Base-by-base conservation (phyloP, 2,888 invertebrate species). In the Ectobius pallidus region DNA sequence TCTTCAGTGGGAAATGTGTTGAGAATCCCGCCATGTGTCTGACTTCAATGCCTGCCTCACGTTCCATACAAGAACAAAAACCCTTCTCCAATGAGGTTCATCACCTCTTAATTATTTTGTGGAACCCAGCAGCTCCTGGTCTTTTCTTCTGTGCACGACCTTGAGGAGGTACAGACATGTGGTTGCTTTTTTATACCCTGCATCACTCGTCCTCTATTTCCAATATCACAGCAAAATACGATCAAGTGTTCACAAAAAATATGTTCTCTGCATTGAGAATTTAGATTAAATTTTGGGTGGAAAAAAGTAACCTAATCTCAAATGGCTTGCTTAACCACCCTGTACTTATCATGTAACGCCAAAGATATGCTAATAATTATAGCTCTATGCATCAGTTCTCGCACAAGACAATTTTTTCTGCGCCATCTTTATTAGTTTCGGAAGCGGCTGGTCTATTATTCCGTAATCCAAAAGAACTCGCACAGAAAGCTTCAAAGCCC, bases 71-170 rank as follows among this genome's bases (percentile, higher is more conserved):
- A 65, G 65, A 65, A 65, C 65, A 65, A 65, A 65, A 65, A 65
- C 68, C 32, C 27, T 30, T 20, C 49, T 27, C 49, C 68, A 68
- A 68, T 49, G 49, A 49, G 68, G 68, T 68, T 49, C 68, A 68
- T 46, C 46, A 68, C 68, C 68, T 68, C 68, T 68, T 68, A 68
- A 68, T 68, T 68, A 68, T 68, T 68, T 49, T 30, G 25, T 49
- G 46, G n/a, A n/a, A n/a, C n/a, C n/a, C 32, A 61, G 32, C 4
- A 32, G 61, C 25, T 52, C 25, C 25, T 6, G 16, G 44, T 7
- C 44, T 25, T 65, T 65, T 63, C 65, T 65, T 42, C 65, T 9
- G 11, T 16, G 44, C 42, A 32, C 49, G 67, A 46, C 67, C 67
- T 68, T 68, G 67, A 68, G 67, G 25, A 30, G 61, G 22, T 61